Conservation (phyloP, 2,113 vertebrate species). For the Entomyzon cyanotis region DNA sequence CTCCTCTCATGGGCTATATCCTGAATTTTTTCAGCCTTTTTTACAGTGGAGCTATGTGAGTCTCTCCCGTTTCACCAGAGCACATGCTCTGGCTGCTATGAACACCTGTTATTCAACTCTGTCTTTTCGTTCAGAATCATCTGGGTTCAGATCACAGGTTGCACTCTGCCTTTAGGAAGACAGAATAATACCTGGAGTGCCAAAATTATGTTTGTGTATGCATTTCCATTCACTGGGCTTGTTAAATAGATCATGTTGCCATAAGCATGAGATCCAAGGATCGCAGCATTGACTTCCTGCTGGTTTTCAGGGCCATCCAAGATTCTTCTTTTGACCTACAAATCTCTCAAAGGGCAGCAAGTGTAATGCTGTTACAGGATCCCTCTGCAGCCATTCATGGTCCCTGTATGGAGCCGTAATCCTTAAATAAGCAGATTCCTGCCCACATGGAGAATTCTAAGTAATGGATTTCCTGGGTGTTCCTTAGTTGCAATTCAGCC, state of each 20-base stretch:
- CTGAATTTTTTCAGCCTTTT: not conserved
- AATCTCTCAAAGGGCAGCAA: not conserved
- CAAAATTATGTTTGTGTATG: not conserved
- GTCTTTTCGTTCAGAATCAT: not conserved
- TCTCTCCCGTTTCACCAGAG: not conserved
- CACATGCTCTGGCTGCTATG: not conserved
- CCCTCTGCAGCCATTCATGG: rapidly evolving
- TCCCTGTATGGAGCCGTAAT: not conserved
- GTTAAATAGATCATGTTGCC: not conserved
- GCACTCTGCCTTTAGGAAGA: not conserved
- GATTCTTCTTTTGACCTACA: not conserved
- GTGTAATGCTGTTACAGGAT: not conserved
- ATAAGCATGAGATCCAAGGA: not conserved
- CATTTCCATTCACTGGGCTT: not conserved
- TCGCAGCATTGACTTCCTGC: not conserved
- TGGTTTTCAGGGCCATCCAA: not conserved
- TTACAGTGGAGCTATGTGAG: not conserved
- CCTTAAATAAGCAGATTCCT: not conserved
- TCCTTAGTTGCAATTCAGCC: not conserved
- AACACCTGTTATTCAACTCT: not conserved
- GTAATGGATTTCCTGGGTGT: not conserved
- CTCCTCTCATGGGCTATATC: not conserved
- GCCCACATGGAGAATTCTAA: not conserved
- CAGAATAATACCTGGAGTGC: not conserved
- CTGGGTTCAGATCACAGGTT: not conserved